Evolutionary conservation across 2,888 invertebrate genomes (phyloP), one percentile per base, ranked within the genome.

Genomic region (Syritta pipiens): DNA sequence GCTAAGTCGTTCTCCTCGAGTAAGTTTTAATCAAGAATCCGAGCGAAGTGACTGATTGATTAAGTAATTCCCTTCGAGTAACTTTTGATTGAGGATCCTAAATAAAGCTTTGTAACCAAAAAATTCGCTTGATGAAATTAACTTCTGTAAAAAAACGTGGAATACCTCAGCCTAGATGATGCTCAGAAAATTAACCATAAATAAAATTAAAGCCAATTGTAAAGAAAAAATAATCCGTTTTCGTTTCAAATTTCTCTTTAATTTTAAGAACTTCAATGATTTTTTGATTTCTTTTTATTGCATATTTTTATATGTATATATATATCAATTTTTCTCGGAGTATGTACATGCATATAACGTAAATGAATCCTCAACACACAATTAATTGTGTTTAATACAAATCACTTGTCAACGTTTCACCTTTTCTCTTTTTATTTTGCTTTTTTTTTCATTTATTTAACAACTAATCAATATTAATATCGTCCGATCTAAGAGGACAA

Each of bases 281-380:
- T 35, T 22, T 59, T 37, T 63, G 10, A 37, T 48, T 51, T 12
- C 22, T 35, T 49, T 77, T 68, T 65, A 71, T 71, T 67, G 59
- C 53, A 72, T 77, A 59, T 60, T 57, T 53, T 35, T 65, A 42
- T 63, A 24, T 65, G n/a, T n/a, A n/a, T n/a, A n/a, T n/a, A n/a
- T n/a, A n/a, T n/a, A 77, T 71, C 65, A 71, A 77, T 77, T 77
- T 44, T 69, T 77, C 46, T 65, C 57, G 53, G 65, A 72, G 53
- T 72, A 77, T 77, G 59, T 77, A 77, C 77, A 77, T 77, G 71
- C 71, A 71, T 51, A 55, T 72, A 71, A 67, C 71, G 67, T 72
- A 65, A 71, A 71, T 53, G 30, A 77, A 51, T 37, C 17, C 28
- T 57, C 22, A 63, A 22, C 24, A 51, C 40, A 32, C 19, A 14